Evolutionary conservation across 2,797 vertebrate species (phyloP).

Genomic region (Myripristis murdjan): DNA sequence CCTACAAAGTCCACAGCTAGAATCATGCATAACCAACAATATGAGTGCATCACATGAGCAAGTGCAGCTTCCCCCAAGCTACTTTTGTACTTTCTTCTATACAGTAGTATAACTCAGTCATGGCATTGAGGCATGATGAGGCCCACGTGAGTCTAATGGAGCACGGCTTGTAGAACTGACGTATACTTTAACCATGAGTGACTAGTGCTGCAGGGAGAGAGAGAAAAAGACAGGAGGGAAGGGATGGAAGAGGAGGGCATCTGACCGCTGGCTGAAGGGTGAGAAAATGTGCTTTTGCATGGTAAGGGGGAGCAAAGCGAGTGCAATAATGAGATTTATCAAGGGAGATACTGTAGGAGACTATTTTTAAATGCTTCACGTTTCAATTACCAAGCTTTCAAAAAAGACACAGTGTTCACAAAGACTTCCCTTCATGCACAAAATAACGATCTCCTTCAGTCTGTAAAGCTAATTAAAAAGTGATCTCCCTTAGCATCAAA

Average conservation of each 20-base stretch:
- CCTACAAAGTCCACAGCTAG: too few species aligned
- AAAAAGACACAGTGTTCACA: background rate
- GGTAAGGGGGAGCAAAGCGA: conserved; percentile 1
- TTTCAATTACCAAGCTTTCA: too few species aligned
- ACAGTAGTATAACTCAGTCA: conserved; percentile 14
- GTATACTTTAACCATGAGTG: conserved; percentile 46
- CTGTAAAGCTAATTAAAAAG: background rate
- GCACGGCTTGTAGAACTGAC: conserved; percentile 31
- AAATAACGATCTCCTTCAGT: background rate
- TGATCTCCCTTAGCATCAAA: background rate
- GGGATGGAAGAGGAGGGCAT: conserved; percentile 9
- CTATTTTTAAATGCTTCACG: background rate
- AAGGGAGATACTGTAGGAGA: background rate
- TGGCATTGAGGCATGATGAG: conserved; percentile 26
- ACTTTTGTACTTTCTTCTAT: conserved; percentile 19
- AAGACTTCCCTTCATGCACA: background rate
- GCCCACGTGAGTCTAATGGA: conserved; percentile 18
- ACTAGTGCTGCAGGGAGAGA: conserved; percentile 46
- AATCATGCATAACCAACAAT: background rate
- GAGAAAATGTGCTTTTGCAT: conserved; percentile 2
- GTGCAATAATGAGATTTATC: conserved; percentile 4
- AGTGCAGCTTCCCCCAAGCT: background rate
- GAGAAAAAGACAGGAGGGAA: background rate
- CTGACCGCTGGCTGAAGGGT: conserved; percentile 11
- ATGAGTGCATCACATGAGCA: background rate